These are phyloP conservation scores for Parelbella ahira DNA, from an alignment of 2,888 invertebrate genomes.

Conservation along the genomic window DNA sequence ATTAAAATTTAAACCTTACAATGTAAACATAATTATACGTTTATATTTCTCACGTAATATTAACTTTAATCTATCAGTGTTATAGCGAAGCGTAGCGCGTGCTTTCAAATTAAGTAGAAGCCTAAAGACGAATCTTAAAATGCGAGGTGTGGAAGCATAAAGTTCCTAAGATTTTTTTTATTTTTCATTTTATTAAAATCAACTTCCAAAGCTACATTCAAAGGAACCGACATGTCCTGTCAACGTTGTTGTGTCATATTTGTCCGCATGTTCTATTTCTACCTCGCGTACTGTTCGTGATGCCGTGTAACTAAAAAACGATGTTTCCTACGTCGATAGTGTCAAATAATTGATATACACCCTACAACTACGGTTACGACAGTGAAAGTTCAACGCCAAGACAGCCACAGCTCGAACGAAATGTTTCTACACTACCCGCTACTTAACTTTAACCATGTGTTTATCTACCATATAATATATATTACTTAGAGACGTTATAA, in stretches of 20 bases:
- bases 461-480: slow-evolving; percentile 5
- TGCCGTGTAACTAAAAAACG: slow-evolving; percentile 20
- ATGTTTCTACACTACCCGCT: slow-evolving; percentile 11
- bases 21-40: too few relatives aligned
- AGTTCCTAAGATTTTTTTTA: slow-evolving; percentile 19
- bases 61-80: slow-evolving; percentile 12
- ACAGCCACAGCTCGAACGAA: slow-evolving; percentile 20
- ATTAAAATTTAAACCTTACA: too few relatives aligned
- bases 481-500: slow-evolving; percentile 14
- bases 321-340: slow-evolving; percentile 23
- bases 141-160: slow-evolving; percentile 24
- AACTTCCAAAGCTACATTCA: slow-evolving; percentile 21
- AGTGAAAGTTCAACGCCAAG: slow-evolving; percentile 22
- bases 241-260: slow-evolving; percentile 13
- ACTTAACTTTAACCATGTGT: slow-evolving; percentile 11
- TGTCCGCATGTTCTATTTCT: slow-evolving; percentile 13
- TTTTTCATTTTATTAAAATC: slow-evolving; percentile 4
- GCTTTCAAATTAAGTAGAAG: too few relatives aligned
- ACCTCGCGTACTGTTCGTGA: slow-evolving; percentile 20
- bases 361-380: slow-evolving; percentile 24
- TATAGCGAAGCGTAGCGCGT: slow-evolving; percentile 19
- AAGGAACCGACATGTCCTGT: slow-evolving; percentile 22
- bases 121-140: too few relatives aligned
- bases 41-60: too few relatives aligned
- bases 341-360: slow-evolving; percentile 25